Evolutionary conservation across 2,888 invertebrate genomes (phyloP).

Genomic region (Brenthis ino): DNA sequence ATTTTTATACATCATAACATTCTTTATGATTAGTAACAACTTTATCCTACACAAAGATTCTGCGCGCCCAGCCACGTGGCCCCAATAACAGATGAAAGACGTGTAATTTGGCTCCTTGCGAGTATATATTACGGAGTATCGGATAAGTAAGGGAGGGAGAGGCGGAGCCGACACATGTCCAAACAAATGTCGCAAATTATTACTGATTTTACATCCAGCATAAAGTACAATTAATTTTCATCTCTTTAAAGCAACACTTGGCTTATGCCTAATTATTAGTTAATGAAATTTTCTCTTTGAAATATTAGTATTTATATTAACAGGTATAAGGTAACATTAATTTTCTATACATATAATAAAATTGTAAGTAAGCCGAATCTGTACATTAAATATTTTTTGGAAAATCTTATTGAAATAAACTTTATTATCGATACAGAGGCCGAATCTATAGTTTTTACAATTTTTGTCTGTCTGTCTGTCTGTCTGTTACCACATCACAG

Average conservation of each 20-base stretch:
- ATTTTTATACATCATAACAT: background rate
- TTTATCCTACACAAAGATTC: conserved; percentile 25
- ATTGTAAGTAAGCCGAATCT: too few species aligned
- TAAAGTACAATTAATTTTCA: conserved; percentile 3
- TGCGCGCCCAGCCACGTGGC: conserved; percentile 40
- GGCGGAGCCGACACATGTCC: conserved; percentile 63
- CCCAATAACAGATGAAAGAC: conserved; percentile 46
- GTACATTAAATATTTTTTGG: too few species aligned
- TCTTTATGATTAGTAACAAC: conserved; percentile 17
- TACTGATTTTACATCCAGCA: conserved; percentile 28
- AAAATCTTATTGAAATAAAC: too few species aligned
- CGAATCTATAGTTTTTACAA: too few species aligned
- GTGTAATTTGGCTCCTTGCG: conserved; percentile 45
- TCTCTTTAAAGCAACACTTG: conserved; percentile 5
- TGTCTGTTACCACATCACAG: too few species aligned
- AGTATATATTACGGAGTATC: conserved; percentile 38
- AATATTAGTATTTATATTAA: too few species aligned
- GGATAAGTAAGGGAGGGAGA: conserved; percentile 47
- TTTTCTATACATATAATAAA: too few species aligned
- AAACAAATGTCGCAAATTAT: conserved; percentile 63
- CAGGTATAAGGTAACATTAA: too few species aligned
- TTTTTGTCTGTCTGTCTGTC: too few species aligned
- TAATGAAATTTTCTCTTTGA: too few species aligned
- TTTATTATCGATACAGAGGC: too few species aligned
- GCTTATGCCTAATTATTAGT: background rate